Conservation (phyloP, 2,113 vertebrate species). For the Leptobrachium leishanense region DNA sequence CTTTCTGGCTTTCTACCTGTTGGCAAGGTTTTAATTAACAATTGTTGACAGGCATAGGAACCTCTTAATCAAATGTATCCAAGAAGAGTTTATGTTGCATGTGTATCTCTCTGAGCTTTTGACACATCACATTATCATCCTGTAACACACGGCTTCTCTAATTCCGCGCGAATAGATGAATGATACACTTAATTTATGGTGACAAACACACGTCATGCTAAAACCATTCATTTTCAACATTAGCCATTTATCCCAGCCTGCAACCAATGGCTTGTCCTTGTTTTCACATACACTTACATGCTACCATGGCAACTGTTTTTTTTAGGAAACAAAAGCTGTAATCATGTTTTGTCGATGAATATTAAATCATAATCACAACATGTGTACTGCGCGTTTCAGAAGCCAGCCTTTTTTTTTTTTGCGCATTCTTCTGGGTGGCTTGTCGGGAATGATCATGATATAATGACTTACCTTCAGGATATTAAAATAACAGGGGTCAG, state of each 20-base stretch:
- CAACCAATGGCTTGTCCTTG: constrained; percentile 22
- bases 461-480: not conserved
- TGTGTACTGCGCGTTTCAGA: not conserved
- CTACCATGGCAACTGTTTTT: constrained; percentile 29
- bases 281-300: constrained; percentile 1
- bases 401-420: not conserved
- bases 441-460: not conserved
- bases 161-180: constrained; percentile 63
- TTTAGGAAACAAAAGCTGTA: constrained; percentile 13
- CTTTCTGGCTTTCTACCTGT: not conserved
- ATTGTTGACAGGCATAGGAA: not conserved
- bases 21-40: not conserved
- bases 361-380: constrained; percentile 10
- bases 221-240: constrained; percentile 47
- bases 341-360: constrained; percentile 30
- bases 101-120: constrained; percentile 5
- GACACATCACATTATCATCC: constrained; percentile 45
- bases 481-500: not conserved
- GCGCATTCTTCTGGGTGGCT: not conserved
- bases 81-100: not conserved
- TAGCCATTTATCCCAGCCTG: constrained; percentile 58
- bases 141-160: constrained; percentile 45
- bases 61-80: constrained; percentile 1
- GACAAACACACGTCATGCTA: constrained; percentile 57
- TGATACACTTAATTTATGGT: constrained; percentile 58